Evolutionary conservation across 2,797 vertebrate genomes (phyloP), one percentile per base, ranked within the genome.

Genomic region (Ciconia nigra): DNA sequence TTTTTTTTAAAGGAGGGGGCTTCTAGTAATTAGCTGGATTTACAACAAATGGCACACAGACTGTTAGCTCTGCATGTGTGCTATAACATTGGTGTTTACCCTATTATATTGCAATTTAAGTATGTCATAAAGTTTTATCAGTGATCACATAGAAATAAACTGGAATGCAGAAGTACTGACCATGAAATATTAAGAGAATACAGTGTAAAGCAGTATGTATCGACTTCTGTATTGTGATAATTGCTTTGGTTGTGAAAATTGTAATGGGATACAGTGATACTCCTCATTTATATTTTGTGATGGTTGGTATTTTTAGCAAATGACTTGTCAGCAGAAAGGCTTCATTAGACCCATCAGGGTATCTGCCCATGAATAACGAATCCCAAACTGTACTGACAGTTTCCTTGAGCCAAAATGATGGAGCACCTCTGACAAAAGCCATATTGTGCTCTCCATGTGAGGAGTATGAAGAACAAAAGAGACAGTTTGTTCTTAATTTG

Each of bases 41-140:
- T 98, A 98, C 99, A 98, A 98, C 99, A 99, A 99, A 99, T 99
- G 99, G 99, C 98, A 98, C 98, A 99, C 99, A 99, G 99, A 98
- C 99, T 99, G 99, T 98, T 98, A 97, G 98, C 99, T 98, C 99
- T 98, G 99, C 99, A 39, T 99, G 99, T 98, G 98, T 98, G 99
- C 99, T 92, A 78, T 88, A 98, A 98, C 98, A 98, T 98, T 98
- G 98, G 99, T 98, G 98, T 98, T 99, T 98, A 98, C 98, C 98
- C 98, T 99, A 98, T 98, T 98, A 98, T 98, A 97, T 97, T 98
- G 98, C 98, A 98, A 98, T 98, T 98, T 98, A 98, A 98, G 95
- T 97, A 98, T 98, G 98, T 97, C 97, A 97, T 97, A 96, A 98
- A 98, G 98, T 98, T 98, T 96, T 98, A 96, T 96, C 96, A 97